Conservation (phyloP, 2,113 vertebrate species). For the Numida meleagris region DNA sequence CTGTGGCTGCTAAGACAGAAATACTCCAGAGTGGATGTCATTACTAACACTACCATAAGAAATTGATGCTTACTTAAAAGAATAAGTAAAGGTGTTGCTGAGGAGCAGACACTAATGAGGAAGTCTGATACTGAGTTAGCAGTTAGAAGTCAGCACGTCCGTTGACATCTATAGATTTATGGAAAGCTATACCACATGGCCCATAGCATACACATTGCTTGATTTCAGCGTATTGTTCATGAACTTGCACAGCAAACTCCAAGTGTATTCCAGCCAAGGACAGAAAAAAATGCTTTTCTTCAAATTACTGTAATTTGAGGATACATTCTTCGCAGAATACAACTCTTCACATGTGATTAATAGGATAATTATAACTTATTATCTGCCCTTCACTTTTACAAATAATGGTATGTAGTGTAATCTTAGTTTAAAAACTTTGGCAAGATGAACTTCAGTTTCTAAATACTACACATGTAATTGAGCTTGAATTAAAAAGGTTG, state of each 20-base stretch:
- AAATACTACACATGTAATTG: constrained; percentile 73
- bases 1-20: background rate
- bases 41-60: background rate
- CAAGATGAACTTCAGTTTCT: constrained; percentile 62
- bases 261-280: background rate
- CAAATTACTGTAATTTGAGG: constrained; percentile 71
- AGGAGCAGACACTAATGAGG: background rate
- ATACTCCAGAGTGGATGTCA: background rate
- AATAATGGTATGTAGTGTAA: constrained; percentile 53
- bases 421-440: constrained; percentile 55
- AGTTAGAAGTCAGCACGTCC: background rate
- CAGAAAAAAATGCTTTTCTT: background rate
- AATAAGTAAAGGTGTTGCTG: background rate
- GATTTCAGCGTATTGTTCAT: background rate
- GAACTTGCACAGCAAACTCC: background rate
- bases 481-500: constrained; percentile 84
- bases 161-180: background rate
- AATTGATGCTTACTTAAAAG: background rate
- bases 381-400: constrained; percentile 73
- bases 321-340: constrained; percentile 53
- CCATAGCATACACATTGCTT: background rate
- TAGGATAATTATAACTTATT: constrained; percentile 80
- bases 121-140: background rate
- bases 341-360: constrained; percentile 77
- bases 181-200: background rate